Evolutionary conservation across 2,113 vertebrate species (phyloP).

Genomic region (Pongo pygmaeus): DNA sequence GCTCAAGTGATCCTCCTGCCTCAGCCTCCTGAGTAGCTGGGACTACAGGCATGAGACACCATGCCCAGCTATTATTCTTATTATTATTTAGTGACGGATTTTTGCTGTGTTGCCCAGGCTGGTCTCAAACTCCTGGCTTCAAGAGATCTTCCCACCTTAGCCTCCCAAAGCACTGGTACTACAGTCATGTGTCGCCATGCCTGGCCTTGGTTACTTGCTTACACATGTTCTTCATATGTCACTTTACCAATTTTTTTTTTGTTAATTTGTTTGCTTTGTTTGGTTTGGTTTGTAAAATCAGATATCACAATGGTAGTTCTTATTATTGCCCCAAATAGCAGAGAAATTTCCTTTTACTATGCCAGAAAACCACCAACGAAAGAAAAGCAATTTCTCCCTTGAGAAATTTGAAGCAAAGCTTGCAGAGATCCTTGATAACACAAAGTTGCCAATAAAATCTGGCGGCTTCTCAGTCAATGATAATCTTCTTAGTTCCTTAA

Average conservation of each 20-base stretch:
- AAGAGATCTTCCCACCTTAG: no score
- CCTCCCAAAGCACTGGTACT: no score
- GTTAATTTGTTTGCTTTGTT: background rate
- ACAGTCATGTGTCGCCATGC: no score
- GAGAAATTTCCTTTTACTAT: constrained; percentile 41
- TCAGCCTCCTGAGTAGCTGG: no score
- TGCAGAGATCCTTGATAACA: background rate
- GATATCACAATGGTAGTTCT: background rate
- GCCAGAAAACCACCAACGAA: background rate
- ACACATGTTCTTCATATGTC: background rate
- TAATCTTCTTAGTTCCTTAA: background rate
- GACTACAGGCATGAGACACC: no score
- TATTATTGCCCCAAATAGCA: background rate
- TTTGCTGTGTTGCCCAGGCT: no score
- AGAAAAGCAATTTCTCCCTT: background rate
- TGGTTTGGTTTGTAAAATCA: background rate
- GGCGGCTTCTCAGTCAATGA: background rate
- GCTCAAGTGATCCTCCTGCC: no score
- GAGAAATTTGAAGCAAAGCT: background rate
- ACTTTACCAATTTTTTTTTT: background rate
- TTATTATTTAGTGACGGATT: no score
- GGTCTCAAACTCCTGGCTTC: no score
- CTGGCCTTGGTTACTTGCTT: background rate
- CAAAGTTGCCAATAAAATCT: background rate
- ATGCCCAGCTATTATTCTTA: no score